A percentile compares a stretch with the other conserved stretches of the same genome.
These are phyloP conservation scores for Napeogenes sylphis DNA, from an alignment of 2,888 invertebrate species.

Conservation along the genomic window DNA sequence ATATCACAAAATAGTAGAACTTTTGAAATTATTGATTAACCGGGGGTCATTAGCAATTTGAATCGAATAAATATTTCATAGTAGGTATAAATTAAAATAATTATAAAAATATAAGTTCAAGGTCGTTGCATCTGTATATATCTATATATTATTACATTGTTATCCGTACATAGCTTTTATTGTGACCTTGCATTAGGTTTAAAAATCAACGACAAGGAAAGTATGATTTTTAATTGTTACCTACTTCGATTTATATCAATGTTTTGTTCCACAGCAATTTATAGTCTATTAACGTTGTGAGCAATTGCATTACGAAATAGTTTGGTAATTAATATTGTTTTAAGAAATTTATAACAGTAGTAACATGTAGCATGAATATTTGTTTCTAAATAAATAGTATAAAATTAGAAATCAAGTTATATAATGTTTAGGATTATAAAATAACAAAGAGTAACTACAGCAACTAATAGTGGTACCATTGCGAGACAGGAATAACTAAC, in stretches of 20 bases:
- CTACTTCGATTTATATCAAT: conserved; percentile 23
- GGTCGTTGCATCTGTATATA: no score
- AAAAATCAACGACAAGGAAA: conserved; percentile 27
- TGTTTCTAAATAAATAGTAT: neutral
- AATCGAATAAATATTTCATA: no score
- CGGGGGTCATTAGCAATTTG: no score
- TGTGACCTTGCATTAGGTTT: neutral
- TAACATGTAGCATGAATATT: neutral
- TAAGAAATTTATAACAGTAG: neutral
- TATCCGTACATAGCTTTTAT: no score
- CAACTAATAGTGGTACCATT: neutral
- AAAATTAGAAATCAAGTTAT: neutral
- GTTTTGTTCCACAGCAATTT: conserved; percentile 23
- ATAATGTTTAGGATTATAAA: neutral
- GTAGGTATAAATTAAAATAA: no score
- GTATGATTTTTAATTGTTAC: conserved; percentile 21
- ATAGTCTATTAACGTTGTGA: conserved; percentile 18
- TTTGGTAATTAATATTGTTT: neutral
- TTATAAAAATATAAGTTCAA: no score
- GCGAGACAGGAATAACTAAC: neutral
- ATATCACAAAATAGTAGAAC: no score
- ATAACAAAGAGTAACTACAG: neutral
- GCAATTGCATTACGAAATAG: conserved; percentile 22
- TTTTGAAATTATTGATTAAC: no score
- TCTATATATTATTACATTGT: neutral